Evolutionary conservation across 92 coral and sea anemone species (phyloP).

Genomic region (Parazoanthus darwini): DNA sequence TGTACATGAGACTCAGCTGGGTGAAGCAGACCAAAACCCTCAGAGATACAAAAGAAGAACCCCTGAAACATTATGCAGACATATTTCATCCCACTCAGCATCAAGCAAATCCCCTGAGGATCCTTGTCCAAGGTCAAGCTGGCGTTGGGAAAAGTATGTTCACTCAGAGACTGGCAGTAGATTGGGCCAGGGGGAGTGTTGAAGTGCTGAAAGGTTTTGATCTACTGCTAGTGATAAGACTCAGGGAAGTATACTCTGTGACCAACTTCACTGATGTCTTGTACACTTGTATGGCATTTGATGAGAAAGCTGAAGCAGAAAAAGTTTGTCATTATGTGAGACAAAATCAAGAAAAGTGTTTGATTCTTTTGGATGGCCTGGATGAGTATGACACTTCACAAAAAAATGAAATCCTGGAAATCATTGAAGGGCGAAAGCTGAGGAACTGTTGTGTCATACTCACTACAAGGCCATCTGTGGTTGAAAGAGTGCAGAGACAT

Average conservation of each 20-base stretch:
- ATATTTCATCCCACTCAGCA: background rate
- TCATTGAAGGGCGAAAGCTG: too few relatives aligned
- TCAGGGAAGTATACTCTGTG: constrained; percentile 30
- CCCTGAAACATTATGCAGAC: background rate
- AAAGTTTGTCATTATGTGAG: background rate
- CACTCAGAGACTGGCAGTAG: constrained; percentile 41
- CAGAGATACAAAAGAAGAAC: background rate
- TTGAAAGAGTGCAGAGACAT: too few relatives aligned
- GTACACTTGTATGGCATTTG: background rate
- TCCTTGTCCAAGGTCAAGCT: constrained; percentile 30
- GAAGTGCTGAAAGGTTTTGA: constrained; percentile 10
- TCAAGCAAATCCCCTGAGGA: constrained; percentile 9
- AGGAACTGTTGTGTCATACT: too few relatives aligned
- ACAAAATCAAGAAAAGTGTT: constrained; percentile 36
- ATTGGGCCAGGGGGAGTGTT: constrained; percentile 29
- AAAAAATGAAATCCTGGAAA: background rate
- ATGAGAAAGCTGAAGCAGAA: background rate
- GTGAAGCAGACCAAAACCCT: constrained; percentile 6
- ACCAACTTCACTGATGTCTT: background rate
- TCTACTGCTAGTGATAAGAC: constrained; percentile 20
- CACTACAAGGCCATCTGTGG: too few relatives aligned
- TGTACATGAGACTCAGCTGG: constrained; percentile 3
- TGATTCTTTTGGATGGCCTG: constrained; percentile 35
- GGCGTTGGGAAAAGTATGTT: constrained; percentile 40
- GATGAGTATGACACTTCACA: constrained; percentile 11